Percentiles rank a stretch among this genome's conserved stretches.
Evolutionary conservation across 2,888 invertebrate genomes (phyloP).

Genomic region (Thymelicus acteon): DNA sequence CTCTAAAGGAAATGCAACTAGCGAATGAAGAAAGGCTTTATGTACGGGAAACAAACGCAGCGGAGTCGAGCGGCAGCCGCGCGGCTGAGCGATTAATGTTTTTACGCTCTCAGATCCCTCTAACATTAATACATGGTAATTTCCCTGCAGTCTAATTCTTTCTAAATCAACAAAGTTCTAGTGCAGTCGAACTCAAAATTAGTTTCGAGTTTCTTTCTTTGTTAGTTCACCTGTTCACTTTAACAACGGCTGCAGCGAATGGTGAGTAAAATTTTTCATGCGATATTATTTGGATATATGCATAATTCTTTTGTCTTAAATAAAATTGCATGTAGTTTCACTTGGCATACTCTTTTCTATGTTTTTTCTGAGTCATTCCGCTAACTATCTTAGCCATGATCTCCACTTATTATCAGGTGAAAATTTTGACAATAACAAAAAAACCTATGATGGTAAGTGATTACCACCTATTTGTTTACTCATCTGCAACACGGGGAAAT

Average conservation of each 20-base stretch:
- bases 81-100: constrained; percentile 46
- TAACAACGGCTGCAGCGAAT: background rate
- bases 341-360: too few relatives aligned
- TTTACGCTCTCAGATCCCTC: constrained; percentile 40
- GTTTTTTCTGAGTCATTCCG: too few relatives aligned
- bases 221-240: background rate
- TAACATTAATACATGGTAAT: constrained; percentile 31
- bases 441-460: too few relatives aligned
- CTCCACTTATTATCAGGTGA: too few relatives aligned
- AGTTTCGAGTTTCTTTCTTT: constrained; percentile 11
- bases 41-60: constrained; percentile 41
- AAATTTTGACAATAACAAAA: too few relatives aligned
- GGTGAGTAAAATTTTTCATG: background rate
- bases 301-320: too few relatives aligned
- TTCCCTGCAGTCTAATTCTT: constrained; percentile 26
- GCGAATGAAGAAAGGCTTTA: constrained; percentile 29
- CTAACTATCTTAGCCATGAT: too few relatives aligned
- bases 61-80: constrained; percentile 36
- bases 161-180: constrained; percentile 12
- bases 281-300: too few relatives aligned
- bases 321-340: too few relatives aligned
- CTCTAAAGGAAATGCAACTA: constrained; percentile 33
- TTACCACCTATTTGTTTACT: too few relatives aligned
- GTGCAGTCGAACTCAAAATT: background rate
- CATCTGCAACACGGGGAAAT: too few relatives aligned